Evolutionary conservation across 2,888 invertebrate species (phyloP).

Genomic region (Emesis russula): DNA sequence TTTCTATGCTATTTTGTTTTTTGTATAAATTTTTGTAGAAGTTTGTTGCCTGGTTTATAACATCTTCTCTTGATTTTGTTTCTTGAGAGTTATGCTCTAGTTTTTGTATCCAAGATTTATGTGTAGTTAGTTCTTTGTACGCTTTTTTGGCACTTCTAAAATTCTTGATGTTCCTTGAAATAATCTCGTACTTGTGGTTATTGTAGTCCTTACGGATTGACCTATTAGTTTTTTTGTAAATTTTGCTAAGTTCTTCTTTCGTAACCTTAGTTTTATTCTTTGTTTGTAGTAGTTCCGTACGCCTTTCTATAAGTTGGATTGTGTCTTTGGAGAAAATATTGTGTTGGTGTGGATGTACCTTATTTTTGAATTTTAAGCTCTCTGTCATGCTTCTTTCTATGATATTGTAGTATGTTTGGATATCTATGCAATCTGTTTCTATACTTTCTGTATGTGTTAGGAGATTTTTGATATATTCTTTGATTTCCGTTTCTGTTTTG

Average conservation of each 20-base stretch:
- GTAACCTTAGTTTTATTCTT: conserved; percentile 43
- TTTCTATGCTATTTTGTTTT: conserved; percentile 18
- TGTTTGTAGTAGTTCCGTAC: conserved; percentile 15
- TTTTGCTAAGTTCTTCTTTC: conserved; percentile 49
- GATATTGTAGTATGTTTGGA: conserved; percentile 47
- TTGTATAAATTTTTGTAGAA: conserved; percentile 59
- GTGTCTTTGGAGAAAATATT: conserved; percentile 36
- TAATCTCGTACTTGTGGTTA: conserved; percentile 38
- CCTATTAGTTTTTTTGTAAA: conserved; percentile 44
- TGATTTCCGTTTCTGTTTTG: conserved; percentile 32
- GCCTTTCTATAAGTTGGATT: conserved; percentile 36
- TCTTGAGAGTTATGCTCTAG: conserved; percentile 36
- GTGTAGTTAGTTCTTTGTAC: conserved; percentile 31
- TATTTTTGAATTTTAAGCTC: conserved; percentile 40
- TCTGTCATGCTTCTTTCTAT: conserved; percentile 38
- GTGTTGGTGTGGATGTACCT: conserved; percentile 26
- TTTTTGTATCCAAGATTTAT: conserved; percentile 53
- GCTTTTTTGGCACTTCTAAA: conserved; percentile 68
- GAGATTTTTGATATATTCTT: conserved; percentile 14
- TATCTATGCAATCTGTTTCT: conserved; percentile 37
- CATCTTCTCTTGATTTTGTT: conserved; percentile 54
- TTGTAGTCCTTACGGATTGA: conserved; percentile 54
- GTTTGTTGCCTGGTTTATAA: conserved; percentile 57
- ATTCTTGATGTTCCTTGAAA: conserved; percentile 65
- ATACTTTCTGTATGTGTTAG: conserved; percentile 16